Evolutionary conservation across 64 coral and sea anemone species (phyloP).

Genomic region (Montipora efflorescens): DNA sequence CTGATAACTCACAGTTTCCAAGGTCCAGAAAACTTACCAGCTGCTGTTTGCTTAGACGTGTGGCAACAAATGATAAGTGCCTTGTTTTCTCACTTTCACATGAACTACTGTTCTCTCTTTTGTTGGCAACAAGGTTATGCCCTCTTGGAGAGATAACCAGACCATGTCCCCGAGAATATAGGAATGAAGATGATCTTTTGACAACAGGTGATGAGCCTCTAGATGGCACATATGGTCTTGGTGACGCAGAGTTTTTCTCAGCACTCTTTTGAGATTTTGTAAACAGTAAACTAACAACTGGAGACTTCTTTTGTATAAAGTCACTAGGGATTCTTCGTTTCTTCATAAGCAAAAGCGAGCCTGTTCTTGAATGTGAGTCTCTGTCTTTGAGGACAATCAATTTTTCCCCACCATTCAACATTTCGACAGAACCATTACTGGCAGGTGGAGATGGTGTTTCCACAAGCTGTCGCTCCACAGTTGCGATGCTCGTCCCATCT

Average conservation of each 20-base stretch:
- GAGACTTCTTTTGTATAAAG: slow-evolving; percentile 59
- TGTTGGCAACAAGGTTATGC: background rate
- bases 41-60: slow-evolving; percentile 58
- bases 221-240: background rate
- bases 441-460: slow-evolving; percentile 18
- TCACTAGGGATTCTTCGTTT: slow-evolving; percentile 51
- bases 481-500: background rate
- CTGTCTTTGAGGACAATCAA: slow-evolving; percentile 62
- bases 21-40: slow-evolving; percentile 29
- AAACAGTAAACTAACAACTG: slow-evolving; percentile 73
- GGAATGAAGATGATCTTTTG: slow-evolving; percentile 9
- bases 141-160: background rate
- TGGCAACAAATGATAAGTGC: slow-evolving; percentile 75
- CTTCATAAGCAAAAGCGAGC: slow-evolving; percentile 37
- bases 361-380: slow-evolving; percentile 11
- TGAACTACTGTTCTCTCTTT: background rate
- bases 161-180: slow-evolving; percentile 17
- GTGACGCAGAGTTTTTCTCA: background rate
- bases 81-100: background rate
- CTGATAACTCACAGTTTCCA: background rate
- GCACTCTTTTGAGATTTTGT: slow-evolving; percentile 1
- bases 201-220: background rate
- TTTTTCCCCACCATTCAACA: slow-evolving; percentile 29
- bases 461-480: background rate
- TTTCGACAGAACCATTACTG: background rate